Base-by-base conservation (phyloP, 2,113 vertebrate genomes). In the Mola mola region DNA sequence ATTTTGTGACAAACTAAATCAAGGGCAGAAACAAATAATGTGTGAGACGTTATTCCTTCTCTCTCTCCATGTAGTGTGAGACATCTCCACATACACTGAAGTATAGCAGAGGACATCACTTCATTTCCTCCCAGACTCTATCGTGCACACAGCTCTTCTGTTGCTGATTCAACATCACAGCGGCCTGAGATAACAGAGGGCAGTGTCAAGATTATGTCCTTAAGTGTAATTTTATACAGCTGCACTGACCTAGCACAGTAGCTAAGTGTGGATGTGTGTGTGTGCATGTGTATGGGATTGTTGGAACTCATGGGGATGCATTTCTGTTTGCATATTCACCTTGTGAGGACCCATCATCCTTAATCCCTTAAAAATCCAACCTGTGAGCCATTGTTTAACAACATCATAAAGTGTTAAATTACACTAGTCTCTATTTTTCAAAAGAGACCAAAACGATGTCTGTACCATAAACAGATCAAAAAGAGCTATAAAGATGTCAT, bases 151-250 rank as follows among this genome's bases (percentile, higher is more conserved):
- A 43, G 57, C 68, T 70, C 56, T 72, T 66, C 75, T 71, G 78
- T 55, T 73, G 64, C 80, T 80, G 82, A 68, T 73, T 84, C 82
- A 73, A 79, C 81, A 84, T 72, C 70, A 56, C 63, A 48, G 72
- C 48, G 16, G 64, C 33, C 43, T 28, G 67, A 88, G 83, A 85
- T 84, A 87, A 84, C 72, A 75, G 76, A 66, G 75, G 57, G 73
- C 68, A 43, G 53, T 79, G 78, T 86, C 84, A 85, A 89, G 82
- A 88, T 88, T 72, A 88, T 78, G 67, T 91, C 77, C 77, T 86
- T 80, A 83, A 85, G 85, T 86, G 84, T 87, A 86, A 87, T 90
- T 90, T 90, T 69, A 82, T 70, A 75, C 56, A 77, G 48, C 67
- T 51, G 68, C 66, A 65, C 66, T 72, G 66, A 77, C 79, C 78